phyloP scores from a whole-genome alignment of 2,113 vertebrate species.

The Carassius auratus region DNA sequence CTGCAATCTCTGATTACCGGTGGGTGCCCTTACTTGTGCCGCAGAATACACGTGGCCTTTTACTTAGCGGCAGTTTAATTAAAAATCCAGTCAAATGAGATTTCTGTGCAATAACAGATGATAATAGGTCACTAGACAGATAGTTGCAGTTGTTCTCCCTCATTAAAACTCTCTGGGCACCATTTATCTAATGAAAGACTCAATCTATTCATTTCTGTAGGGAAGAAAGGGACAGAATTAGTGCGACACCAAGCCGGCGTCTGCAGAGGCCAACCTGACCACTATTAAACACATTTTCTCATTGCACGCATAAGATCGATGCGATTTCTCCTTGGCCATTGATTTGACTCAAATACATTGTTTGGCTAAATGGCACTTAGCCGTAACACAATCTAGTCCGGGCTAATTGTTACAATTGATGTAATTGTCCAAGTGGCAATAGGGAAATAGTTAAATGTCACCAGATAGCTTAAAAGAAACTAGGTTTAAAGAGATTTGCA shows the following conservation, averaged over 20 bases:
- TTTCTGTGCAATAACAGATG: slow-evolving; percentile 71
- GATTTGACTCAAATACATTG: slow-evolving; percentile 52
- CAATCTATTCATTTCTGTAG: slow-evolving; percentile 71
- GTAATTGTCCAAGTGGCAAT: slow-evolving; percentile 40
- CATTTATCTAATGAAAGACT: slow-evolving; percentile 71
- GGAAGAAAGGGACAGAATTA: slow-evolving; percentile 54
- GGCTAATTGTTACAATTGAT: slow-evolving; percentile 47
- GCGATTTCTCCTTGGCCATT: slow-evolving; percentile 54
- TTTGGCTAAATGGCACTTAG: slow-evolving; percentile 57
- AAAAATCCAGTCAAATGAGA: slow-evolving; percentile 75
- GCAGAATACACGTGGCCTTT: slow-evolving; percentile 59
- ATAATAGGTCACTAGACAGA: slow-evolving; percentile 75
- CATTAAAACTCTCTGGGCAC: slow-evolving; percentile 74
- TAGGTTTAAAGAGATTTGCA: background rate
- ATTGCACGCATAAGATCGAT: slow-evolving; percentile 53
- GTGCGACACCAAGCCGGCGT: background rate
- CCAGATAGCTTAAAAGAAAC: background rate
- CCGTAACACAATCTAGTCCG: slow-evolving; percentile 44
- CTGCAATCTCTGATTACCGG: slow-evolving; percentile 53
- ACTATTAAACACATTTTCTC: slow-evolving; percentile 57
- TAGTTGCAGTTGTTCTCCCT: slow-evolving; percentile 70
- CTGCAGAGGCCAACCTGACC: slow-evolving; percentile 47
- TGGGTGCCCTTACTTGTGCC: slow-evolving; percentile 25
- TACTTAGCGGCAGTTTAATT: slow-evolving; percentile 73
- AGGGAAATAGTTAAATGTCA: slow-evolving; percentile 44